Percentiles rank a stretch among this genome's conserved stretches.
Evolutionary conservation across 2,888 invertebrate genomes (phyloP).

Genomic region (Dynastes tityus): DNA sequence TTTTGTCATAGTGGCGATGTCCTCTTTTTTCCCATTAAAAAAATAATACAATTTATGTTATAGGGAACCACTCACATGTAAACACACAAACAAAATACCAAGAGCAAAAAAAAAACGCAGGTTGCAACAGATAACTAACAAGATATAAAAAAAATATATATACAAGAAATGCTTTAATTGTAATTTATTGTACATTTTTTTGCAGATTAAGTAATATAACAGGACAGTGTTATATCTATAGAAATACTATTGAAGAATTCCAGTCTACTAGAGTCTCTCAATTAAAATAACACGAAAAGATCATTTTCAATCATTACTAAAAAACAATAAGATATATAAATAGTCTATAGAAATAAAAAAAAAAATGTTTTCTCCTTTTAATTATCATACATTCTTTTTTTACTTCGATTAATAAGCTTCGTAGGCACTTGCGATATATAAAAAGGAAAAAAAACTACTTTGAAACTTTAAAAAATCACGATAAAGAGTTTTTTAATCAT

Average conservation of each 20-base stretch:
- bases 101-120: neutral
- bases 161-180: slow-evolving; percentile 35
- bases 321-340: too few species aligned
- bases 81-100: slow-evolving; percentile 4
- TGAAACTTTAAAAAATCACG: neutral
- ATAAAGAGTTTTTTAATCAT: neutral
- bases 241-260: too few species aligned
- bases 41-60: slow-evolving; percentile 4
- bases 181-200: slow-evolving; percentile 1
- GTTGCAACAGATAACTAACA: slow-evolving; percentile 20
- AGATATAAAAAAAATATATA: slow-evolving; percentile 6
- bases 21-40: slow-evolving; percentile 20
- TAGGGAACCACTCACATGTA: neutral
- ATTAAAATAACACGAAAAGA: too few species aligned
- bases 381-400: neutral
- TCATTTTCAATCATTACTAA: too few species aligned
- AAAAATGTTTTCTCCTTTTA: neutral
- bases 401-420: neutral
- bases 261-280: too few species aligned
- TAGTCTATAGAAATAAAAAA: neutral
- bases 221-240: too few species aligned
- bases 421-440: slow-evolving; percentile 20
- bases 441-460: neutral
- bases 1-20: slow-evolving; percentile 45
- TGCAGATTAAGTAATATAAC: too few species aligned